A percentile compares a stretch with the other conserved stretches of the same genome.
Conservation (phyloP, 2,797 vertebrate genomes). For the Valencia hispanica region DNA sequence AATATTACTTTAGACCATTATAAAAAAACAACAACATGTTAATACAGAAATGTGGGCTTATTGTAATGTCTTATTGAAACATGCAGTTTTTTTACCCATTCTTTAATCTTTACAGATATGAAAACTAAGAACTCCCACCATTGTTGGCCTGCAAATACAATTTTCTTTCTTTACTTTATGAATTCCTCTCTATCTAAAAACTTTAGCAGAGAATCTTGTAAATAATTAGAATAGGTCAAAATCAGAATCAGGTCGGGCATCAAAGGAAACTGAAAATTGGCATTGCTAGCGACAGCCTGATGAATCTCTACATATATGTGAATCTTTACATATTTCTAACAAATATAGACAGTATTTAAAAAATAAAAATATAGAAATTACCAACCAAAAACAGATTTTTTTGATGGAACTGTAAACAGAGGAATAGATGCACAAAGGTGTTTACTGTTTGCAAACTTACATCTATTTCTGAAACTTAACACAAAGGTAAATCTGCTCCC, state of each 20-base stretch:
- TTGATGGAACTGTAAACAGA: neutral
- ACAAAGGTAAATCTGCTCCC: neutral
- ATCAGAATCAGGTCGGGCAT: neutral
- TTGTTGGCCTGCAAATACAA: no score
- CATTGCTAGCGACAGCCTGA: neutral
- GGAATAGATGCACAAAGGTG: neutral
- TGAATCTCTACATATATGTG: no score
- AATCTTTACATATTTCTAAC: neutral
- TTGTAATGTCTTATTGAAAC: no score
- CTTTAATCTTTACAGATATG: no score
- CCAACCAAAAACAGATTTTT: no score
- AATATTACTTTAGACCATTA: no score
- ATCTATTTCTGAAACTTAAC: neutral
- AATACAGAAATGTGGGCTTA: no score
- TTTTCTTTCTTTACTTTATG: neutral
- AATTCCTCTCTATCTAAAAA: neutral
- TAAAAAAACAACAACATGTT: no score
- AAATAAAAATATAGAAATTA: no score
- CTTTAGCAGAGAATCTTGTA: neutral
- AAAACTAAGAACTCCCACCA: no score
- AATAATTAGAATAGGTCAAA: neutral
- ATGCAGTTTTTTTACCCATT: no score
- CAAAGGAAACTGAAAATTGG: neutral
- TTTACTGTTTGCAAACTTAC: neutral
- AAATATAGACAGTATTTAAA: no score